A percentile compares a stretch with the other conserved stretches of the same genome.
phyloP scores from a whole-genome alignment of 1,140 invertebrate species.

The Ectropis grisescens region DNA sequence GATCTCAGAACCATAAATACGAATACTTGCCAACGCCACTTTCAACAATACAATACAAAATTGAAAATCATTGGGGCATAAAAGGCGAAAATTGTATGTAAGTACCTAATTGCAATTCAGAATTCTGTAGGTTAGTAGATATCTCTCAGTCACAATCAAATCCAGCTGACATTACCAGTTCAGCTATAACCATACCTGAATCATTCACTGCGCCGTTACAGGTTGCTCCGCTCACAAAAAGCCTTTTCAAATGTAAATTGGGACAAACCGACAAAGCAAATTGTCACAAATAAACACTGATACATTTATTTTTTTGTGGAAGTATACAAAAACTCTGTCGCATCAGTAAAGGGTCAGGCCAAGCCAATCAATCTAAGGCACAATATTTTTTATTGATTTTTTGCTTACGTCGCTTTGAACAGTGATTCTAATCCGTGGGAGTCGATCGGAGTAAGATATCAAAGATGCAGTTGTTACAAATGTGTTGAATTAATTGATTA shows the following conservation, averaged over 20 bases:
- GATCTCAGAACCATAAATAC: no score
- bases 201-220: constrained; percentile 62
- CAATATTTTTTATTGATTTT: constrained; percentile 62
- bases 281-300: constrained; percentile 70
- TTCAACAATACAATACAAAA: no score
- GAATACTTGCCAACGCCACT: no score
- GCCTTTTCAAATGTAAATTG: constrained; percentile 66
- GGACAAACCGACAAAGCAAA: constrained; percentile 67
- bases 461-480: no score
- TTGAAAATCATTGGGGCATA: no score
- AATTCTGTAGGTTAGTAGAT: no score
- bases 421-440: constrained; percentile 60
- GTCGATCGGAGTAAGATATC: constrained; percentile 42
- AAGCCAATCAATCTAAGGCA: constrained; percentile 66
- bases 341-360: constrained; percentile 61
- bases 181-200: constrained; percentile 47
- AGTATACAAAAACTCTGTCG: constrained; percentile 50
- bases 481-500: no score
- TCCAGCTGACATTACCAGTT: no score
- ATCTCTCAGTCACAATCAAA: no score
- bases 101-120: no score
- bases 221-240: constrained; percentile 56
- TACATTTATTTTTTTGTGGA: constrained; percentile 60
- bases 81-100: no score
- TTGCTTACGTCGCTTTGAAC: constrained; percentile 33